Base-by-base conservation (phyloP, 2,888 invertebrate species). In the Idaea aversata region DNA sequence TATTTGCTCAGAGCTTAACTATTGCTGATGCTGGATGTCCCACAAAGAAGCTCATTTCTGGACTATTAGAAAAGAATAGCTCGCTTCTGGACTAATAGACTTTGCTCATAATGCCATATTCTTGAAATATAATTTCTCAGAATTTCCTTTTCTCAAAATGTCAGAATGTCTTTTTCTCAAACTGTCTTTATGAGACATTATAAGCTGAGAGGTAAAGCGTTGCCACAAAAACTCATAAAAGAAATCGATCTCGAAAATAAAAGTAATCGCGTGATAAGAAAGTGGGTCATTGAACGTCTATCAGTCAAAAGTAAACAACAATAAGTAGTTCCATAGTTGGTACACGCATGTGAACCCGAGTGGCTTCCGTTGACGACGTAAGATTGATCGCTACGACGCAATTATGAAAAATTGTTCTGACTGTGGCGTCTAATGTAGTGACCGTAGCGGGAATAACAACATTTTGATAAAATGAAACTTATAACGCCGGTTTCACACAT, bases 341-440 rank as follows among this genome's bases (percentile, higher is more conserved):
- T 59, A 59, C 59, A 59, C 59, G 59, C 59, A 59, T 34, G 34
- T 59, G 83, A 81, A 87, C 85, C 85, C 77, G 89, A 90, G 90
- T 88, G 86, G 83, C 87, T 91, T 90, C 91, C 89, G 89, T 81
- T 83, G 84, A 81, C 80, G 83, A 83, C 82, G 74, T 70, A 87
- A 86, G 91, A 91, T 92, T 89, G 91, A 92, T 92, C 81, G 89
- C 78, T 74, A 76, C 77, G 77, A 84, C 84, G 83, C 86, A 87
- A 91, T 91, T 90, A 90, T 91, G 90, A 91, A 89, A 90, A 90
- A 90, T 90, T 86, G 88, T 88, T 89, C 86, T 78, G 76, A 82
- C 82, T 77, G 73, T 72, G 34, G 34, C 71, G 77, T 65, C 64
- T 60, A 71, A 72, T 75, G 65, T 65, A 77, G 65, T 58, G 69